Conservation (phyloP, 2,888 invertebrate species). For the Nomada lathburiana region DNA sequence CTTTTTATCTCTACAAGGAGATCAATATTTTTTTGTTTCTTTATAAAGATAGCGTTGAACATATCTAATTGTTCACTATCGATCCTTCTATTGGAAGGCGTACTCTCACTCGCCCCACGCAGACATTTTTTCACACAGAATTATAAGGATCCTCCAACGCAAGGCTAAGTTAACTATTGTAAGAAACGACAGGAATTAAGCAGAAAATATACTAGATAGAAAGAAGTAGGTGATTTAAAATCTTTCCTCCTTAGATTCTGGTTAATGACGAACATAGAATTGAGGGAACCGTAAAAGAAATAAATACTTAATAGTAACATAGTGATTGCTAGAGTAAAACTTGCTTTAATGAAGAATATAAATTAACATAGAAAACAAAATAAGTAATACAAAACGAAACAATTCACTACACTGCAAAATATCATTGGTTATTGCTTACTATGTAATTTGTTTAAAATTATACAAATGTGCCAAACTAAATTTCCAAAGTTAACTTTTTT, state of each 20-base stretch:
- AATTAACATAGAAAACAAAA: neutral
- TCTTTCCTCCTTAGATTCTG: neutral
- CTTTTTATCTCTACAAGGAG: no score
- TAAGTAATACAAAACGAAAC: no score
- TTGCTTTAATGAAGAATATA: neutral
- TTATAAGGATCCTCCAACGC: neutral
- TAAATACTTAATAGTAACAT: neutral
- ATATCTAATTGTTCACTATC: neutral
- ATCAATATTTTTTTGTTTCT: no score
- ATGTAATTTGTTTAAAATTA: no score
- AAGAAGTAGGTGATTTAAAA: neutral
- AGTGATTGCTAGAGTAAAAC: neutral
- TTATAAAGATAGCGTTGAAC: no score
- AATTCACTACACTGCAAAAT: no score
- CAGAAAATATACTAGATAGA: neutral
- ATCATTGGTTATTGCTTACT: no score
- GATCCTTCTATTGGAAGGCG: neutral
- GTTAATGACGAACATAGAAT: neutral
- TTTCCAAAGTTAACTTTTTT: no score
- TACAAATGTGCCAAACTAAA: no score
- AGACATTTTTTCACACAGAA: neutral
- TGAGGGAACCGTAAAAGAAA: neutral
- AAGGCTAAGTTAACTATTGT: neutral
- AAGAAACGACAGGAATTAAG: neutral
- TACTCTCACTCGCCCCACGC: constrained; percentile 2